Evolutionary conservation across 2,113 vertebrate species (phyloP).

Genomic region (Cepphus grylle): DNA sequence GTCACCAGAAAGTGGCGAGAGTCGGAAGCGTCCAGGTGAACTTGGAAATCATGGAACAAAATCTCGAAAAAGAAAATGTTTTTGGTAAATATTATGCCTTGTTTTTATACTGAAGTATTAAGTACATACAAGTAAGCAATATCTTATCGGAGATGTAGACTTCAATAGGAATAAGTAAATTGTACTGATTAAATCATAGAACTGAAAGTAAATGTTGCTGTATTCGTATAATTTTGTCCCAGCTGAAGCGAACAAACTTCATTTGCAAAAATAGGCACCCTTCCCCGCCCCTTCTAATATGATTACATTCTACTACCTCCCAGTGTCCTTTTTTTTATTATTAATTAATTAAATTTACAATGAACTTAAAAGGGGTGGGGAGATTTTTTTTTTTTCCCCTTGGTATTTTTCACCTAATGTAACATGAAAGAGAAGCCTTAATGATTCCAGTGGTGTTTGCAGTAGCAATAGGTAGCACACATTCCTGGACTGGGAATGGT

Average conservation of each 20-base stretch:
- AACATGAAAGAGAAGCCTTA: neutral
- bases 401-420: neutral
- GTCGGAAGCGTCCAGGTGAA: constrained; percentile 71
- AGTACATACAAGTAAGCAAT: neutral
- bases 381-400: neutral
- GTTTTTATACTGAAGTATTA: neutral
- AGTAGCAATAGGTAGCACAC: neutral
- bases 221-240: neutral
- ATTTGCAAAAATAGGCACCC: neutral
- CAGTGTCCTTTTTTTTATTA: neutral
- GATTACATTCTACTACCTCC: neutral
- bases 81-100: constrained; percentile 76
- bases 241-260: neutral
- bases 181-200: neutral
- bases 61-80: constrained; percentile 74
- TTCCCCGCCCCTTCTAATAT: neutral
- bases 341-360: neutral
- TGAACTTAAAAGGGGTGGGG: neutral
- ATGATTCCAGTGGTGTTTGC: neutral
- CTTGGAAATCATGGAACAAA: neutral
- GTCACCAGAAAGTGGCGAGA: constrained; percentile 51
- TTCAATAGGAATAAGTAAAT: neutral
- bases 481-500: neutral
- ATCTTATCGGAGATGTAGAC: neutral
- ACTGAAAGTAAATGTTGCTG: neutral